Percentiles rank a stretch among this genome's conserved stretches.
Evolutionary conservation across 2,113 vertebrate genomes (phyloP).

Genomic region (Epinephelus lanceolatus): DNA sequence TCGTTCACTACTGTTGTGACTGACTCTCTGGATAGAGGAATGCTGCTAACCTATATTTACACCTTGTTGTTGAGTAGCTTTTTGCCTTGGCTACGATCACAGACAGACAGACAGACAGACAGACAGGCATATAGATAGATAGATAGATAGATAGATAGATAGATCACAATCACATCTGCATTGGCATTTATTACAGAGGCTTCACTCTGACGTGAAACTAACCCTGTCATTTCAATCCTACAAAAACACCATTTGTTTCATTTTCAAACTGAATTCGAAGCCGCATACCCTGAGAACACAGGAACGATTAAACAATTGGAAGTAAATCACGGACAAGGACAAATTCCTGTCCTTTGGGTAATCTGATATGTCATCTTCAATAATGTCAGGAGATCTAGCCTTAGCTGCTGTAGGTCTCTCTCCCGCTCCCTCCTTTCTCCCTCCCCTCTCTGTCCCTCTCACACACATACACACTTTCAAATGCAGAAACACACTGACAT

Average conservation of each 20-base stretch:
- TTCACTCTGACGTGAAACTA: not conserved
- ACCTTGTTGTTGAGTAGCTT: constrained; percentile 41
- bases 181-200: not conserved
- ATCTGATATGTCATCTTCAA: constrained; percentile 87
- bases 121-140: constrained; percentile 10
- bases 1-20: constrained; percentile 68
- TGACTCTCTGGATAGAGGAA: constrained; percentile 58
- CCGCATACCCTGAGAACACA: constrained; percentile 5
- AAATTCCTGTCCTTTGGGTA: constrained; percentile 90
- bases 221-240: not conserved
- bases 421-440: not conserved
- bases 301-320: constrained; percentile 68
- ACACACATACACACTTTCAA: constrained; percentile 36
- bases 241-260: constrained; percentile 1
- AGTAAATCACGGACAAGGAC: constrained; percentile 88
- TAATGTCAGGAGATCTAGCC: constrained; percentile 82
- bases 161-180: not conserved
- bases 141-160: constrained; percentile 16
- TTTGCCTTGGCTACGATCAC: constrained; percentile 1
- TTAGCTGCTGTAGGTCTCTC: constrained; percentile 63
- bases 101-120: constrained; percentile 16
- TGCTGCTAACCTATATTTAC: constrained; percentile 70
- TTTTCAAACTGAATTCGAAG: constrained; percentile 23
- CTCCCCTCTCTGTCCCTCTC: constrained; percentile 7
- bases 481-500: constrained; percentile 42